Base-by-base conservation (phyloP, 2,113 vertebrate genomes). In the Psittacus erithacus region DNA sequence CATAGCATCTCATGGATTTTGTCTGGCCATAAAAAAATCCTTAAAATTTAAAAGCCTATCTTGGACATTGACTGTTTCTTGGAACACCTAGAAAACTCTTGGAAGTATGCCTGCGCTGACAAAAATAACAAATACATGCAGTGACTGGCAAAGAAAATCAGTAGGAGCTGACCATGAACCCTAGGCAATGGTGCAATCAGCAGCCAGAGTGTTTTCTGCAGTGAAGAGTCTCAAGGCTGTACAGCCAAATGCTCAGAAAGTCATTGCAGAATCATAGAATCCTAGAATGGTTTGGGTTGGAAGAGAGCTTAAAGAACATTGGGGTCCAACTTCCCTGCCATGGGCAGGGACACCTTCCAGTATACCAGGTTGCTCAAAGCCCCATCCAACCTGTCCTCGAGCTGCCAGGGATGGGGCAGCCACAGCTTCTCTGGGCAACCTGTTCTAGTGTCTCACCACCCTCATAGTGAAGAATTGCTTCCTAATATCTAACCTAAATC, bases 41-140 rank as follows among this genome's bases (percentile, higher is more conserved):
- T 64, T 75, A 68, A 64, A 60, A 90, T 92, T 43, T 76, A 76
- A 90, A 95, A 84, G 33, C 71, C 46, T 93, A 31, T 71, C 83
- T 94, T 78, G n/a, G 27, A 60, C n/a, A 62, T 3, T 68, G 67
- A 47, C 49, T 85, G 17, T 83, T 91, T 93, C 28, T 95, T 95
- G 90, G 78, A 94, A 86, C 62, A 69, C 79, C 70, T 79, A 88
- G 82, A 92, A 77, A 38, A 64, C 29, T 77, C 39, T 87, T 96
- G 88, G 57, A 91, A 88, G 24, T n/a, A 65, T 38, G 71, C 59
- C 68, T 31, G 60, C 46, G 35, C 83, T 86, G 82, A 90, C 92
- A 93, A 75, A 96, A 94, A 93, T 80, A 94, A 70, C 86, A 96
- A 96, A 84, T 59, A 73, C 55, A 52, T 80, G 74, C 60, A 75